Base-by-base conservation (phyloP, 2,797 vertebrate species). In the Acanthiza pusilla region DNA sequence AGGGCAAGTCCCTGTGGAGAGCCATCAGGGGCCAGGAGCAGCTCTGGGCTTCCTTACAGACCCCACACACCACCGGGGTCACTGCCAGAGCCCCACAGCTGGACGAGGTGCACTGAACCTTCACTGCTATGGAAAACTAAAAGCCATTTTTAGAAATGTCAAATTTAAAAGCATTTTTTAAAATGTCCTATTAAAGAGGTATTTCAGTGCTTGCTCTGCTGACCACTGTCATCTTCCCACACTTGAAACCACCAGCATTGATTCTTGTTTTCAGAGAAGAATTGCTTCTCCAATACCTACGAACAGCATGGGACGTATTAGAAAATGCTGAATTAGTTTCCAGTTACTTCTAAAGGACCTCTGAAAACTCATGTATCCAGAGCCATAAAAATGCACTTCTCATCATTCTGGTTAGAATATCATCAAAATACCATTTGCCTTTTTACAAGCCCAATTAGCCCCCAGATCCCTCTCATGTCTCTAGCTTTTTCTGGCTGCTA, bases 381-480 rank as follows among this genome's bases (percentile, higher is more conserved):
- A 62, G 78, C 29, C 68, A 54, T 61, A 70, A 92, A 96, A 93
- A 92, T 10, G 26, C 60, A 57, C 67, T 91, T 82, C 55, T 66
- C 30, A 6, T 54, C 70, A n/a, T 27, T 82, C 68, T 40, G n/a
- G 75, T 74, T 80, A 47, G 65, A 77, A 43, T 53, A 89, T 68
- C 75, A 95, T 85, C 85, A 95, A 88, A 94, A 93, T 2, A 88
- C 16, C 66, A 84, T 88, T 94, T 94, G 79, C 66, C 47, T 84
- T 91, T 94, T 89, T 71, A 76, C 72, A 95, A 94, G 89, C n/a
- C 57, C 38, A 93, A 45, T 93, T 93, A 93, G 84, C 42, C 68
- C 51, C 30, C 67, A 79, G 78, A 94, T 93, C 42, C 38, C 53
- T 65, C 54, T 80, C 81, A 71, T 7, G 47, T 77, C 48, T 86